Evolutionary conservation across 1,140 invertebrate genomes (phyloP).

Genomic region (Drosophila nebulosa): DNA sequence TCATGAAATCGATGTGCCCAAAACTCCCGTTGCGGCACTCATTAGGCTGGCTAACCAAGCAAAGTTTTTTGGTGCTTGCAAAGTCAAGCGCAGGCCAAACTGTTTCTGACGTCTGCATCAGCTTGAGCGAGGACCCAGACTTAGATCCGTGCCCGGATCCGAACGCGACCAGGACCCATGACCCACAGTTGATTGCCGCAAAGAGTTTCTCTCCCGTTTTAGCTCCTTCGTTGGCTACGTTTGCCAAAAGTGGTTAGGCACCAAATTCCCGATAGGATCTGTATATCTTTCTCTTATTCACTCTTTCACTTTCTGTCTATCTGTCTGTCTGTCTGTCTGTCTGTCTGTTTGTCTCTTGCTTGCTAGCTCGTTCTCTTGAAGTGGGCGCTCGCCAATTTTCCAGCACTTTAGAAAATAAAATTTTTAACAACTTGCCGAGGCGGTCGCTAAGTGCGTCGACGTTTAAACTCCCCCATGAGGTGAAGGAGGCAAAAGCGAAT

Average conservation of each 20-base stretch:
- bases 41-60: slow-evolving; percentile 21
- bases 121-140: background rate
- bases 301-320: background rate
- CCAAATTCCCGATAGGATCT: slow-evolving; percentile 35
- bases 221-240: background rate
- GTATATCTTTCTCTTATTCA: background rate
- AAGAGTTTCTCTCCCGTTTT: slow-evolving; percentile 35
- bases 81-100: slow-evolving; percentile 60
- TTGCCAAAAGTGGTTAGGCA: slow-evolving; percentile 1
- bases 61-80: slow-evolving; percentile 31
- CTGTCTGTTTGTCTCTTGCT: background rate
- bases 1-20: slow-evolving; percentile 33
- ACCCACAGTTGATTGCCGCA: slow-evolving; percentile 65
- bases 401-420: slow-evolving; percentile 73
- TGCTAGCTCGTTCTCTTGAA: slow-evolving; percentile 27
- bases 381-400: slow-evolving; percentile 65
- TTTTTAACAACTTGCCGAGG: slow-evolving; percentile 72
- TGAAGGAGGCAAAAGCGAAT: background rate
- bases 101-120: slow-evolving; percentile 54
- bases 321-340: too few species aligned
- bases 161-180: background rate
- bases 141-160: background rate
- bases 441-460: slow-evolving; percentile 72
- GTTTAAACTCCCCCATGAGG: slow-evolving; percentile 58
- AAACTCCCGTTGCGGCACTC: background rate